Percentiles rank a stretch among this genome's conserved stretches.
Evolutionary conservation across 2,888 invertebrate genomes (phyloP).

Genomic region (Parelbella ahira): DNA sequence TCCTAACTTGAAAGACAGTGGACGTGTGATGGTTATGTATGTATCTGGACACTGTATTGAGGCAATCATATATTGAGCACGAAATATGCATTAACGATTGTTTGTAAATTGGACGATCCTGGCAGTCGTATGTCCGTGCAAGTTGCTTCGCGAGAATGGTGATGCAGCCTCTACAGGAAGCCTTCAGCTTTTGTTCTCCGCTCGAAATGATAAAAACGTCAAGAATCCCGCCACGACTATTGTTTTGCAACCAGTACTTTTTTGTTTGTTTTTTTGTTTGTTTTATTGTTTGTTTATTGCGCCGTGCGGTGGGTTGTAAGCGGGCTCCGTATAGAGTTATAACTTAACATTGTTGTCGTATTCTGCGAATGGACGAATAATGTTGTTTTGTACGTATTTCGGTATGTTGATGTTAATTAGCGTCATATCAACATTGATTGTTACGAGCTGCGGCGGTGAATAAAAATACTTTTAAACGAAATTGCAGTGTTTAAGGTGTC

Average conservation of each 20-base stretch:
- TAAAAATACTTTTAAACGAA: conserved; percentile 12
- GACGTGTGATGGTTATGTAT: too few species aligned
- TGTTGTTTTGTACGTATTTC: conserved; percentile 17
- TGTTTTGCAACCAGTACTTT: conserved; percentile 71
- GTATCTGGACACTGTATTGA: too few species aligned
- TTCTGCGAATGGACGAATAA: conserved; percentile 18
- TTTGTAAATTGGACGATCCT: too few species aligned
- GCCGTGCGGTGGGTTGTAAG: conserved; percentile 44
- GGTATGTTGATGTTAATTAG: conserved; percentile 18
- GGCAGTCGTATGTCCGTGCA: conserved; percentile 29
- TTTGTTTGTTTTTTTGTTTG: conserved; percentile 47
- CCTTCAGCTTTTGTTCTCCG: conserved; percentile 74
- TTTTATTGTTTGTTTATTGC: conserved; percentile 58
- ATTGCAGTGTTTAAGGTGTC: conserved; percentile 18
- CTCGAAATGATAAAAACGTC: conserved; percentile 78
- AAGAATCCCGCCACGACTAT: conserved; percentile 68
- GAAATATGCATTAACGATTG: too few species aligned
- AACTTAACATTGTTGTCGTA: conserved; percentile 30
- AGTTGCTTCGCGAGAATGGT: conserved; percentile 71
- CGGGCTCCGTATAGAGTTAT: conserved; percentile 38
- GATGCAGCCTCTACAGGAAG: conserved; percentile 77
- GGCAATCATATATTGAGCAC: too few species aligned
- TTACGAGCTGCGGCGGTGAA: conserved; percentile 4
- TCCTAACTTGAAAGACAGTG: too few species aligned
- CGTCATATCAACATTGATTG: conserved; percentile 21